Percentiles rank a stretch among this genome's conserved stretches.
Evolutionary conservation across 2,888 invertebrate genomes (phyloP).

Genomic region (Melieria crassipennis): DNA sequence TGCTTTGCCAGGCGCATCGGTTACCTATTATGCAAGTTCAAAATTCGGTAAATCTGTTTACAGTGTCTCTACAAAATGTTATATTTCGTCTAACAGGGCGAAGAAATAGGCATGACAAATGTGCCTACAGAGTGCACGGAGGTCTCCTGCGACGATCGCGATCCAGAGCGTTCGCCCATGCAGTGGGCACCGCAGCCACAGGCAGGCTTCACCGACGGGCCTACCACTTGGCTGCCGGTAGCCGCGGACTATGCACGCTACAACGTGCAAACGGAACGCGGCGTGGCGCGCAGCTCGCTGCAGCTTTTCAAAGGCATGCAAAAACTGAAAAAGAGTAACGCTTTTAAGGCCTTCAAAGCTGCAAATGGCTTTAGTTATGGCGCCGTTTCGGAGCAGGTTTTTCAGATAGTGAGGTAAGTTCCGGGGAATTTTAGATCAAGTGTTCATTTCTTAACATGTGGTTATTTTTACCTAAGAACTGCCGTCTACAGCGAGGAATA

Average conservation of each 20-base stretch:
- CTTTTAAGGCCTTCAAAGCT: constrained; percentile 57
- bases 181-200: constrained; percentile 69
- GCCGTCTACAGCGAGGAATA: constrained; percentile 53
- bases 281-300: constrained; percentile 68
- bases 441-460: background rate
- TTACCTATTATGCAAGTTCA: constrained; percentile 76
- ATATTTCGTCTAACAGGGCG: constrained; percentile 66
- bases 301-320: constrained; percentile 70
- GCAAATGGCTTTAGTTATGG: constrained; percentile 52
- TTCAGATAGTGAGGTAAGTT: constrained; percentile 57
- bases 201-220: constrained; percentile 71
- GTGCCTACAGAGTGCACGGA: constrained; percentile 61
- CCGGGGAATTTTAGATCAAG: no score
- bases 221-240: constrained; percentile 74
- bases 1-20: constrained; percentile 78
- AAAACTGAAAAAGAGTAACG: constrained; percentile 66
- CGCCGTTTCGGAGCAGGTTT: constrained; percentile 55
- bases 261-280: constrained; percentile 71
- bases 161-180: constrained; percentile 71
- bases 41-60: no score
- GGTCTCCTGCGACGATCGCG: constrained; percentile 64
- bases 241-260: constrained; percentile 70
- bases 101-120: constrained; percentile 75
- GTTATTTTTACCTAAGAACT: constrained; percentile 41
- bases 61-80: no score